Conservation (phyloP, 2,888 invertebrate genomes). For the Apamea sordens region DNA sequence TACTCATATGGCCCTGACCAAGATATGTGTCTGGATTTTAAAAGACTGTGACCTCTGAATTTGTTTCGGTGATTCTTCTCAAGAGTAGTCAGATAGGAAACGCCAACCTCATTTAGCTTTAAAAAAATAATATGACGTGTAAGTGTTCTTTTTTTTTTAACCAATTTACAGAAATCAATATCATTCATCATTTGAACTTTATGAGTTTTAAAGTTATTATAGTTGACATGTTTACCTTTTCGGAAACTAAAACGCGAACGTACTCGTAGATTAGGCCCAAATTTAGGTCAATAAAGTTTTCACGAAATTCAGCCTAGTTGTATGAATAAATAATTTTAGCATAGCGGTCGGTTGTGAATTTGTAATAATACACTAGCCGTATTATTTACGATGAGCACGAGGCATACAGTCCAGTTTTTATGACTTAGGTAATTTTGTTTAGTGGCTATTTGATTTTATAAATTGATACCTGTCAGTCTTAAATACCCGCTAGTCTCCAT, state of each 20-base stretch:
- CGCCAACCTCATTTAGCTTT: background rate
- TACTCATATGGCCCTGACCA: background rate
- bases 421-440: background rate
- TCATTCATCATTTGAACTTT: background rate
- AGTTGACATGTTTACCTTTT: background rate
- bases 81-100: background rate
- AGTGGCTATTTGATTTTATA: slow-evolving; percentile 29
- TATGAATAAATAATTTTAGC: slow-evolving; percentile 51
- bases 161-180: background rate
- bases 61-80: background rate
- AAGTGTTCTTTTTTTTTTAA: background rate
- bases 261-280: slow-evolving; percentile 3
- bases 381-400: slow-evolving; percentile 50
- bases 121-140: no score
- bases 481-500: background rate
- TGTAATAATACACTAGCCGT: slow-evolving; percentile 44
- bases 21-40: background rate
- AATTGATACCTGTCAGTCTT: slow-evolving; percentile 8
- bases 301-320: slow-evolving; percentile 32
- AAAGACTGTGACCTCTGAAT: background rate
- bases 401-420: slow-evolving; percentile 25
- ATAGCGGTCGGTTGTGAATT: slow-evolving; percentile 27
- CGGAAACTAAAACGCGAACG: background rate
- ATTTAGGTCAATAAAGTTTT: slow-evolving; percentile 50
- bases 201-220: background rate